These are phyloP conservation scores for Gymnothorax javanicus DNA, from an alignment of 2,797 vertebrate species.

Conservation along the genomic window DNA sequence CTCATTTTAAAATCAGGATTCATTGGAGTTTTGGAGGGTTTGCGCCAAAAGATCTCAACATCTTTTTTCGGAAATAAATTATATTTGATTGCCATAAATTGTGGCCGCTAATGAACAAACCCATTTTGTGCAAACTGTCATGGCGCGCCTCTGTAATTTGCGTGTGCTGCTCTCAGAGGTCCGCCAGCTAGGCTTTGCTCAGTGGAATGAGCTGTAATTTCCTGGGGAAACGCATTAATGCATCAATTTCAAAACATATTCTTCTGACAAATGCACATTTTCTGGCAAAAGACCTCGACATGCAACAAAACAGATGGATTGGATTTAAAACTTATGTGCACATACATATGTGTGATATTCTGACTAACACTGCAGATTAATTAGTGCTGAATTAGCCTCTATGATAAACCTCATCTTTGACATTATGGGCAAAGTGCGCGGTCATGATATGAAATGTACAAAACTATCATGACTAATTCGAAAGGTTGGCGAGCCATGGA, in stretches of 20 bases:
- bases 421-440: not conserved
- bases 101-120: not conserved
- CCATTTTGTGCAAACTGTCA: not conserved
- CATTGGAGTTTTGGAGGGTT: not conserved
- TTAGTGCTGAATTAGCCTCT: not conserved
- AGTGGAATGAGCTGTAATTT: not conserved
- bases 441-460: not conserved
- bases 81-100: not conserved
- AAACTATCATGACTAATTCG: no score
- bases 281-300: not conserved
- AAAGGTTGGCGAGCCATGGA: no score
- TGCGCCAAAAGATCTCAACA: not conserved
- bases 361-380: not conserved
- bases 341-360: not conserved
- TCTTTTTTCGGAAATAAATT: not conserved
- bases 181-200: not conserved
- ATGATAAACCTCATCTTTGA: not conserved
- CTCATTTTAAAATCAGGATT: not conserved
- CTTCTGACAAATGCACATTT: not conserved
- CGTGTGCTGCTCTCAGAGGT: not conserved
- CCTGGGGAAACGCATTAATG: not conserved
- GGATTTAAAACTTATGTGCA: not conserved
- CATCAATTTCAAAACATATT: not conserved
- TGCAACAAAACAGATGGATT: not conserved
- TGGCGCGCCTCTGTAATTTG: not conserved